Evolutionary conservation across 2,113 vertebrate species (phyloP).

Genomic region (Coreoperca whiteheadi): DNA sequence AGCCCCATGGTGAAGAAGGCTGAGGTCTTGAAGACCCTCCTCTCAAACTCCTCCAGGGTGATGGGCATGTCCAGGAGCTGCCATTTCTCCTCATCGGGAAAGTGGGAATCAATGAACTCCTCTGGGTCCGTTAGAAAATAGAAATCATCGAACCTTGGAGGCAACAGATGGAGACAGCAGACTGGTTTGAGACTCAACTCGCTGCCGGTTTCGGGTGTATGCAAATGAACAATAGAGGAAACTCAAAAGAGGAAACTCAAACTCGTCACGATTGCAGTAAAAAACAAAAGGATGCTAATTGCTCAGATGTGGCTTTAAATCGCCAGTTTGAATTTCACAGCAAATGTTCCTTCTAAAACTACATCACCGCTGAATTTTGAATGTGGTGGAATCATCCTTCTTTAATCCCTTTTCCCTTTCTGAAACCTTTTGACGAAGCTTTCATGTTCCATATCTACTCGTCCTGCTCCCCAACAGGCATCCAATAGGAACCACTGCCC

Average conservation of each 20-base stretch:
- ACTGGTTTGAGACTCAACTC: constrained; percentile 34
- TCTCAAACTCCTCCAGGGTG: constrained; percentile 81
- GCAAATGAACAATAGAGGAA: not conserved
- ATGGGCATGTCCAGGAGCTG: constrained; percentile 82
- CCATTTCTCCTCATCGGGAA: constrained; percentile 84
- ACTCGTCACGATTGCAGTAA: not conserved
- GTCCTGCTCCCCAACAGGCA: constrained; percentile 88
- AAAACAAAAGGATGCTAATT: not conserved
- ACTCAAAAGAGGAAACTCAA: not conserved
- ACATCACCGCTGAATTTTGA: not conserved
- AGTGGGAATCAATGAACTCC: constrained; percentile 84
- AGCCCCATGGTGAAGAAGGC: constrained; percentile 84
- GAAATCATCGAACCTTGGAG: constrained; percentile 84
- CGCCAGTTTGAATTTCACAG: not conserved
- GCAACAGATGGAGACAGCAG: constrained; percentile 48
- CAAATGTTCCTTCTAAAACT: not conserved
- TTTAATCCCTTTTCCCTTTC: not conserved
- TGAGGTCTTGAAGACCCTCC: constrained; percentile 84
- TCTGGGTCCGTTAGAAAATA: constrained; percentile 88
- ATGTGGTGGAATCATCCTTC: not conserved
- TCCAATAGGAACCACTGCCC: constrained; percentile 86
- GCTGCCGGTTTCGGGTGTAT: constrained; percentile 8
- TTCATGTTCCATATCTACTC: constrained; percentile 80
- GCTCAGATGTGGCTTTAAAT: not conserved
- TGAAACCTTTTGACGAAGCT: constrained; percentile 86